Percentiles rank a stretch among this genome's conserved stretches.
Evolutionary conservation across 2,113 vertebrate genomes (phyloP).

Genomic region (Odocoileus hemionus): DNA sequence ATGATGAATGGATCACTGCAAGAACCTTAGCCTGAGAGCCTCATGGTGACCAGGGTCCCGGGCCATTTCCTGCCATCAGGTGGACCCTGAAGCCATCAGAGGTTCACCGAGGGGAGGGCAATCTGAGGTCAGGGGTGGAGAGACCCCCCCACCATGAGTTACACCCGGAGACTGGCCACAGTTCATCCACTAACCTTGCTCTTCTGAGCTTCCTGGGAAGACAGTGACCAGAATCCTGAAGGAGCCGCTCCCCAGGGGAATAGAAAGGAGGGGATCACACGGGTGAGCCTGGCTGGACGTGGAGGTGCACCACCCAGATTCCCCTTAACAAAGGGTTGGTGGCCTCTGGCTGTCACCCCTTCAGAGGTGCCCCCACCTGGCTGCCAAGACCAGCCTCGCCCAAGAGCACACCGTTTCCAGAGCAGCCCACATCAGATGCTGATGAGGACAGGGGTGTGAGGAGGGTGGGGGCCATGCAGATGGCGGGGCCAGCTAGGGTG

Average conservation of each 20-base stretch:
- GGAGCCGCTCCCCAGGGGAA: background rate
- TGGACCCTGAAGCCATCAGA: background rate
- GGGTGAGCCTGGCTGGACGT: background rate
- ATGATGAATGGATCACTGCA: fast-evolving
- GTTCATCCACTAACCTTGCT: no score
- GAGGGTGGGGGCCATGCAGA: background rate
- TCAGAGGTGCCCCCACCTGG: background rate
- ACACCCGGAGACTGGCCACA: fast-evolving
- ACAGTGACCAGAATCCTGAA: background rate
- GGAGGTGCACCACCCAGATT: fast-evolving
- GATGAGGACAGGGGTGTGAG: no score
- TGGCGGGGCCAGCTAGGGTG: fast-evolving
- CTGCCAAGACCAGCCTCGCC: background rate
- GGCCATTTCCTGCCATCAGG: background rate
- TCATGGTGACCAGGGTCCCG: background rate
- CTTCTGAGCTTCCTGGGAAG: background rate
- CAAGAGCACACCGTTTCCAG: background rate
- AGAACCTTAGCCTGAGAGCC: background rate
- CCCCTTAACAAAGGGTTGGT: background rate
- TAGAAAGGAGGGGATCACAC: background rate
- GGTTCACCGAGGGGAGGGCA: background rate
- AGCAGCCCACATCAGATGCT: no score
- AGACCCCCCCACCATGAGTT: fast-evolving
- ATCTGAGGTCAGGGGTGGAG: fast-evolving
- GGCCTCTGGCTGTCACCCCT: background rate